Conservation (phyloP, 2,797 vertebrate genomes). For the Dryobates pubescens region DNA sequence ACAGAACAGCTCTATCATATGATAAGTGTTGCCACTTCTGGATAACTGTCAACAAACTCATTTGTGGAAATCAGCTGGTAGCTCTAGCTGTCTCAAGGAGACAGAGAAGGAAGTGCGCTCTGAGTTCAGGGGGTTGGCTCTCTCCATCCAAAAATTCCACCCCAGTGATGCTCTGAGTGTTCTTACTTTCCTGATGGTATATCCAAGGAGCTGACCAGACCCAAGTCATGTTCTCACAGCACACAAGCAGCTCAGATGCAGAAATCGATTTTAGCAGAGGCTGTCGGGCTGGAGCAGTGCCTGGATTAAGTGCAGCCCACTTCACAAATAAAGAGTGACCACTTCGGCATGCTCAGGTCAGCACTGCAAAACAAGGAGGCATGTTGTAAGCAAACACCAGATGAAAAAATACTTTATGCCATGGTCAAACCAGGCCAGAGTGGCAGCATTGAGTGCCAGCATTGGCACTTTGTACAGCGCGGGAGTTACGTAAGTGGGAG, state of each 20-base stretch:
- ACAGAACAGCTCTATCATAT: background rate
- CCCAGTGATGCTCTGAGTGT: background rate
- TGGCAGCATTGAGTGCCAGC: background rate
- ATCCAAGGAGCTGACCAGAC: background rate
- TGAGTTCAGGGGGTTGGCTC: accelerated
- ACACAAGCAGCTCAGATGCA: background rate
- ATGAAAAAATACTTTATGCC: background rate
- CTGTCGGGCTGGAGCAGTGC: background rate
- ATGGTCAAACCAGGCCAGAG: background rate
- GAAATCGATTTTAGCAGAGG: background rate
- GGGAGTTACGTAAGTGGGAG: background rate
- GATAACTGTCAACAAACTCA: background rate
- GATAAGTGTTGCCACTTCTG: background rate
- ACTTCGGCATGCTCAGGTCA: background rate
- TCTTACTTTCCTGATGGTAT: background rate
- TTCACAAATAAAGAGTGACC: background rate
- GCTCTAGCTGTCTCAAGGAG: background rate
- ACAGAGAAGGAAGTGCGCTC: background rate
- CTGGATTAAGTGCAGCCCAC: background rate
- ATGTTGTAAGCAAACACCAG: background rate
- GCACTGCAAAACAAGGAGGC: background rate
- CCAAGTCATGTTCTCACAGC: background rate
- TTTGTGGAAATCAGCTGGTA: background rate
- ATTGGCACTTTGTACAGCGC: background rate
- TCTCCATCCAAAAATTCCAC: background rate